A percentile compares a stretch with the other conserved stretches of the same genome.
Evolutionary conservation across 1,140 invertebrate species (phyloP).

Genomic region (Euschistus heros): DNA sequence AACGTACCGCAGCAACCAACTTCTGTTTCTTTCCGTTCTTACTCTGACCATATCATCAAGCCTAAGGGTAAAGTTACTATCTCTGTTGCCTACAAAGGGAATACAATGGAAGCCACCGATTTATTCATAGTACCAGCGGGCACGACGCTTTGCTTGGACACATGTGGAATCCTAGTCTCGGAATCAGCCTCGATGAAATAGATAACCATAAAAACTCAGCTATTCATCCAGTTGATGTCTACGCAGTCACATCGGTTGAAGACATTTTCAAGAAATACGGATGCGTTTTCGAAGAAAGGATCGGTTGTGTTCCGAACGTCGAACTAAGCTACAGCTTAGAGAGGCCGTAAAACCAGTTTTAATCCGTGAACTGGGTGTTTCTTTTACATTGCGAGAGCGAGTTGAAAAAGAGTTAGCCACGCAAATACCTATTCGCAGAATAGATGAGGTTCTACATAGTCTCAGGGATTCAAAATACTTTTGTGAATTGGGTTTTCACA

Average conservation of each 20-base stretch:
- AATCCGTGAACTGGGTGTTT: background rate
- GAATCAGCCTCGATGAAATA: constrained; percentile 3
- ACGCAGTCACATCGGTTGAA: no score
- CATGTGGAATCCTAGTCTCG: background rate
- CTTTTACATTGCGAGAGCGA: background rate
- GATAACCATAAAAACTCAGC: background rate
- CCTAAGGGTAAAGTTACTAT: background rate
- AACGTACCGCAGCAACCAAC: constrained; percentile 4
- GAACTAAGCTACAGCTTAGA: background rate
- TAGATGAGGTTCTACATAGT: no score
- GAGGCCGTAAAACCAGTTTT: background rate
- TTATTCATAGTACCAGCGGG: background rate
- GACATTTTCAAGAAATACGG: no score
- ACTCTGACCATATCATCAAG: no score
- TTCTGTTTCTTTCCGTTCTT: no score
- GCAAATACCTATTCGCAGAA: no score
- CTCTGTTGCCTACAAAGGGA: background rate
- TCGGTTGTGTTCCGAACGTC: constrained; percentile 2
- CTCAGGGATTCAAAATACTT: no score
- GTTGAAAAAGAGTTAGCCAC: constrained; percentile 12
- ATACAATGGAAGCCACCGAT: background rate
- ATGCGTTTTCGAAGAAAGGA: no score
- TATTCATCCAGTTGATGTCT: no score
- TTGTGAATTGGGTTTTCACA: no score
- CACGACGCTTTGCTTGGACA: constrained; percentile 1